These are phyloP conservation scores for Sclerodermus sp. DNA, from an alignment of 2,888 invertebrate genomes.

Conservation along the genomic window DNA sequence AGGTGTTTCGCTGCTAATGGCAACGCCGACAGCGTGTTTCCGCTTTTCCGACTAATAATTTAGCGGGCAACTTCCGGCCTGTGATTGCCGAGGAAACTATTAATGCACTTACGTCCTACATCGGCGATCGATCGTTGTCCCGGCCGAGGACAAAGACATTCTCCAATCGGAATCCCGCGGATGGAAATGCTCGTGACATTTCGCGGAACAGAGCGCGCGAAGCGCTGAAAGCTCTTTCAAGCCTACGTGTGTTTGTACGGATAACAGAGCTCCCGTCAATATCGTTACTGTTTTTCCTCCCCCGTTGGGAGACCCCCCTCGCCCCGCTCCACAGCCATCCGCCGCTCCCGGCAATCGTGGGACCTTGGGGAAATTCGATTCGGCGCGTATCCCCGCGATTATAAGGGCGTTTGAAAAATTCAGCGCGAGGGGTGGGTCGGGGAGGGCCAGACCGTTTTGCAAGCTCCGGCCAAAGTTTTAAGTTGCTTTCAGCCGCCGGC, in stretches of 20 bases:
- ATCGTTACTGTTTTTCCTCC: no score
- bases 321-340: no score
- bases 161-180: slow-evolving; percentile 1
- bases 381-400: no score
- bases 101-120: slow-evolving; percentile 27
- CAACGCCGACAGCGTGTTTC: slow-evolving; percentile 19
- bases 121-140: slow-evolving; percentile 5
- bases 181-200: neutral
- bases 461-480: neutral
- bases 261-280: no score
- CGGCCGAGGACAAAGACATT: neutral
- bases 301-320: no score
- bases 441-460: neutral
- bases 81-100: slow-evolving; percentile 44
- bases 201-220: neutral
- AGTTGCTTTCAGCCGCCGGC: neutral
- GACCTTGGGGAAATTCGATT: no score
- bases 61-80: slow-evolving; percentile 42
- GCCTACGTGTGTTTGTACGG: no score
- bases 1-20: neutral
- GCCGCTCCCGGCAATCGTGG: no score
- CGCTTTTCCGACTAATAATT: slow-evolving; percentile 38
- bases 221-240: no score
- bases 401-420: neutral
- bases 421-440: neutral